Conservation (phyloP, 2,113 vertebrate genomes). For the Clarias gariepinus region DNA sequence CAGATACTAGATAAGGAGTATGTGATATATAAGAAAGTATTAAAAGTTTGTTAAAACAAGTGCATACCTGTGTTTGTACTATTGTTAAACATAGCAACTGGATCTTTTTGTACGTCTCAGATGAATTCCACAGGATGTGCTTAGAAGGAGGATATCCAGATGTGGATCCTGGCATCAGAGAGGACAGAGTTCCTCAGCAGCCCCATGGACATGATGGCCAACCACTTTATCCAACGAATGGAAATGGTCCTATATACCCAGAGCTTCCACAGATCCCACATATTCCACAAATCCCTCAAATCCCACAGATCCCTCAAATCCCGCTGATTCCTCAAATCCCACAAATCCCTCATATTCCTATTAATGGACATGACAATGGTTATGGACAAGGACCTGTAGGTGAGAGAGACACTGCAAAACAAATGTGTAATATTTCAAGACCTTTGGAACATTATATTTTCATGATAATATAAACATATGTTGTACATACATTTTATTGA, state of each 20-base stretch:
- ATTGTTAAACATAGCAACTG: background rate
- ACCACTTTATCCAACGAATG: constrained; percentile 57
- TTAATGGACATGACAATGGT: constrained; percentile 24
- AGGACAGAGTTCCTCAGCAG: constrained; percentile 54
- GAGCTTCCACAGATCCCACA: constrained; percentile 35
- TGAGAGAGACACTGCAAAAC: constrained; percentile 10
- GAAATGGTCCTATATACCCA: constrained; percentile 35
- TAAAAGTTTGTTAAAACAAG: background rate
- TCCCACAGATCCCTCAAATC: constrained; percentile 24
- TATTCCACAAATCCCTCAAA: constrained; percentile 11
- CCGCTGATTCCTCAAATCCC: background rate
- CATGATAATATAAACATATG: background rate
- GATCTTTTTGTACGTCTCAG: constrained; percentile 55
- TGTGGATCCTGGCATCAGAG: constrained; percentile 58
- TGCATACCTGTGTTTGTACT: background rate
- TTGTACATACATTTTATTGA: background rate
- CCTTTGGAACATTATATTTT: background rate
- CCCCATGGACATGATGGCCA: constrained; percentile 62
- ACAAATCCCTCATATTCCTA: constrained; percentile 13
- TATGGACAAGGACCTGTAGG: constrained; percentile 36
- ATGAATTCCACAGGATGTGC: constrained; percentile 79
- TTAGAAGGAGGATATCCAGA: constrained; percentile 63
- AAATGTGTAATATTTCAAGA: background rate
- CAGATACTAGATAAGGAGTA: background rate
- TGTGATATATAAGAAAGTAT: background rate